Base-by-base conservation (phyloP, 2,888 invertebrate genomes). In the Brachyptera risi region DNA sequence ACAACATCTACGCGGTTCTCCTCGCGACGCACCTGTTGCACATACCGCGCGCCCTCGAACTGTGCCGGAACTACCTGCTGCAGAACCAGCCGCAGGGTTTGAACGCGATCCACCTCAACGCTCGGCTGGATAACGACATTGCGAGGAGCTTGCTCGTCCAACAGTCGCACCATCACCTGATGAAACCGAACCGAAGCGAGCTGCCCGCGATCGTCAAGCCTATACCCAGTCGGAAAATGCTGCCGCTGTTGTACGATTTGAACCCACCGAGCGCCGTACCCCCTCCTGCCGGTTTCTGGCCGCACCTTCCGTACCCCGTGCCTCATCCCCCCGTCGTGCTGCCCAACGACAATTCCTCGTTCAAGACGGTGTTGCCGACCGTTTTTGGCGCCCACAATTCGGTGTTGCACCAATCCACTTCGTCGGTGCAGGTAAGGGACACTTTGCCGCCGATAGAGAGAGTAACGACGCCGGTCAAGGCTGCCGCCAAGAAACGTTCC, bases 1-100 rank as follows among this genome's bases (percentile, higher is more conserved):
- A 83, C 61, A 88, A 88, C 74, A 86, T 88, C 65, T 87, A 87
- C 75, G 84, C 83, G 67, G 84, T 87, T 44, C 74, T 88, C 9
- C 72, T 87, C 63, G 87, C 87, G 3, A 86, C 87, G 9, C 87
- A 87, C 73, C 78, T 87, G 56, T 75, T 88, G 47, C 87, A 87
- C 71, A 87, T 88, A 86, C 87, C 87, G 1, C 77, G 85, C 13
- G 87, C 87, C 0, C 71, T 87, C 51, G 86, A 87, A 68, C 79
- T 87, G 66, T 87, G 87, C 72, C 78, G 86, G 21, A 80, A 80
- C 4, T 82, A 84, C 68, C 73, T 87, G 50, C 76, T 85, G 42
- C 79, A 83, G 17, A 78, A 76, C 15, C 80, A 81, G 67, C 61
- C 62, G 19, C 63, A 73, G 15, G 69, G 69, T 26, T 71, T 70